phyloP scores from a whole-genome alignment of 1,140 invertebrate genomes.

The Tetraneura akinire region DNA sequence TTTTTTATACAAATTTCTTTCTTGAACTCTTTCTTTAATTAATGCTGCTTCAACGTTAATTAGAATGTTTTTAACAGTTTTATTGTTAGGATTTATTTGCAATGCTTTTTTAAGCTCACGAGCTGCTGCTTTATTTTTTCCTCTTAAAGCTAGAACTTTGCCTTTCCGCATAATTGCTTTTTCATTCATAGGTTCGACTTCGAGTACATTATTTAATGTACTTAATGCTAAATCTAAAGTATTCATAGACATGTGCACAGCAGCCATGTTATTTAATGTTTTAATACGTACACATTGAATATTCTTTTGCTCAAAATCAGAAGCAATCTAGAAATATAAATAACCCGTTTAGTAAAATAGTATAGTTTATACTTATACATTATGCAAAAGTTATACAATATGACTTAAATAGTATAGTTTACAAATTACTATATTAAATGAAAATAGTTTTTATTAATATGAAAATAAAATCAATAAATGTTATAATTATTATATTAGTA shows the following conservation, averaged over 20 bases:
- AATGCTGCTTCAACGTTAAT: conserved; percentile 64
- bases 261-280: conserved; percentile 87
- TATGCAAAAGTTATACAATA: too few species aligned
- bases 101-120: conserved; percentile 64
- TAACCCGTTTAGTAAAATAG: not conserved
- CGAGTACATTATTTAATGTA: conserved; percentile 78
- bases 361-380: not conserved
- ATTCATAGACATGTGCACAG: conserved; percentile 82
- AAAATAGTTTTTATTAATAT: too few species aligned
- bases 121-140: conserved; percentile 66
- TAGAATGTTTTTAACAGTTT: conserved; percentile 65
- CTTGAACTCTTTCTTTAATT: conserved; percentile 62
- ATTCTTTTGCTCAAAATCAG: not conserved
- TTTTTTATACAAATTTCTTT: conserved; percentile 68
- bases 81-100: conserved; percentile 65
- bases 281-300: conserved; percentile 77
- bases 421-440: too few species aligned
- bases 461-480: too few species aligned
- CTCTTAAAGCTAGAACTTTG: conserved; percentile 67
- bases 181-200: conserved; percentile 81
- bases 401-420: too few species aligned
- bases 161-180: conserved; percentile 89
- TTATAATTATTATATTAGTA: too few species aligned
- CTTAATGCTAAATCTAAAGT: conserved; percentile 78
- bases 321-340: conserved; percentile 20